Evolutionary conservation across 2,888 invertebrate genomes (phyloP).

Genomic region (Gymnocheta viridis): DNA sequence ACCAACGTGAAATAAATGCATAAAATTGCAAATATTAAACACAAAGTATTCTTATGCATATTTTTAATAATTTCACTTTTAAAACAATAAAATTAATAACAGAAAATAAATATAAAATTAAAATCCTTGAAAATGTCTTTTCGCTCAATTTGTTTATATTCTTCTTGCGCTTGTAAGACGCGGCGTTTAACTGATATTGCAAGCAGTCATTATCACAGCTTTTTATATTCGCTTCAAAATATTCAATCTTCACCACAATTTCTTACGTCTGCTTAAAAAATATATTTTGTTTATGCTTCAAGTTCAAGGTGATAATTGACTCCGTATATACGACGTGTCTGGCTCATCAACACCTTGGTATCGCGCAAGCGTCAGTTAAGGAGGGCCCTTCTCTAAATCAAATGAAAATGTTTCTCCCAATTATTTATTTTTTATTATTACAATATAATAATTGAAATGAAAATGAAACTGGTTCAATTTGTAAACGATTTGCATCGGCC

Average conservation of each 20-base stretch:
- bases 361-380: slow-evolving; percentile 5
- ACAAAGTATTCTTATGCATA: slow-evolving; percentile 76
- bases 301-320: slow-evolving; percentile 72
- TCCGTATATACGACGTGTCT: slow-evolving; percentile 53
- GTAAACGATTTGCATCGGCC: slow-evolving; percentile 57
- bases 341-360: slow-evolving; percentile 64
- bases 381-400: neutral
- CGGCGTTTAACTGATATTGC: slow-evolving; percentile 46
- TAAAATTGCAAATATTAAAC: slow-evolving; percentile 74
- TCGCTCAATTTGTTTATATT: neutral
- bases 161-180: slow-evolving; percentile 26
- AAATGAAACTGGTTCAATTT: slow-evolving; percentile 55
- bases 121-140: too few relatives aligned
- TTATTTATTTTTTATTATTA: neutral
- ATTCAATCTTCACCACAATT: neutral
- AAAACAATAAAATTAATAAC: neutral
- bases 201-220: slow-evolving; percentile 1
- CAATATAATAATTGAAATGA: neutral
- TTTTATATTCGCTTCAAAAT: slow-evolving; percentile 62
- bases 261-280: neutral
- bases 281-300: slow-evolving; percentile 47
- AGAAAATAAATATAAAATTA: too few relatives aligned
- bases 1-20: slow-evolving; percentile 76
- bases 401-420: neutral
- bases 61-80: slow-evolving; percentile 58